phyloP scores from a whole-genome alignment of 2,113 vertebrate genomes.

The Pavo muticus region DNA sequence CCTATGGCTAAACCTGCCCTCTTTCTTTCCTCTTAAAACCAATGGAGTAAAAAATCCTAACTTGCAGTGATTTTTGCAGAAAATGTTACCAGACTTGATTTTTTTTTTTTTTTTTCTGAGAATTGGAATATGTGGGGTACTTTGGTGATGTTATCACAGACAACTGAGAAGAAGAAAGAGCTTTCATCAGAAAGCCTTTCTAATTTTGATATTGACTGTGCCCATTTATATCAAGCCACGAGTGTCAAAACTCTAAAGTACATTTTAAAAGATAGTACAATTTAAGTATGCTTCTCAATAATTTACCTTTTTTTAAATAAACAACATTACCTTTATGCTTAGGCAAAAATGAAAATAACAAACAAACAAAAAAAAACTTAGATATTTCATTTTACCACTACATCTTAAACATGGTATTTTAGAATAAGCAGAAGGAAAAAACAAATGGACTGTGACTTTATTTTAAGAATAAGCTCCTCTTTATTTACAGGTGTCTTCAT shows the following conservation, averaged over 20 bases:
- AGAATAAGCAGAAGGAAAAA: conserved; percentile 64
- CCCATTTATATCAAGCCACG: conserved; percentile 78
- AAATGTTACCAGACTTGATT: background rate
- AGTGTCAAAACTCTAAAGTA: conserved; percentile 36
- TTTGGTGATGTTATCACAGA: background rate
- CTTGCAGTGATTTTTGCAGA: background rate
- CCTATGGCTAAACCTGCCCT: background rate
- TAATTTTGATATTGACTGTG: conserved; percentile 75
- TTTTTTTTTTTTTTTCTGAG: fast-evolving
- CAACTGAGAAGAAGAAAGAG: background rate
- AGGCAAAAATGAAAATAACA: conserved; percentile 39
- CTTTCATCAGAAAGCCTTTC: background rate
- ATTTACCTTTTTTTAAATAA: conserved; percentile 29
- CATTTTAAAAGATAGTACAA: conserved; percentile 1
- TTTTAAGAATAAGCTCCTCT: conserved; percentile 73
- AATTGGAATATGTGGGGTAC: background rate
- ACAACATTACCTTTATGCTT: conserved; percentile 33
- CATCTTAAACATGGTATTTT: conserved; percentile 39
- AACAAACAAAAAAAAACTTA: background rate
- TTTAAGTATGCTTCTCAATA: background rate
- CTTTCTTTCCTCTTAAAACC: background rate
- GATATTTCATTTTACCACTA: conserved; percentile 43
- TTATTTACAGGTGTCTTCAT: conserved; percentile 67
- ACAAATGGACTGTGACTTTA: conserved; percentile 84
- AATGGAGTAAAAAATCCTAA: background rate